Base-by-base conservation (phyloP, 1,140 invertebrate genomes). In the Drosophila rhopaloa region DNA sequence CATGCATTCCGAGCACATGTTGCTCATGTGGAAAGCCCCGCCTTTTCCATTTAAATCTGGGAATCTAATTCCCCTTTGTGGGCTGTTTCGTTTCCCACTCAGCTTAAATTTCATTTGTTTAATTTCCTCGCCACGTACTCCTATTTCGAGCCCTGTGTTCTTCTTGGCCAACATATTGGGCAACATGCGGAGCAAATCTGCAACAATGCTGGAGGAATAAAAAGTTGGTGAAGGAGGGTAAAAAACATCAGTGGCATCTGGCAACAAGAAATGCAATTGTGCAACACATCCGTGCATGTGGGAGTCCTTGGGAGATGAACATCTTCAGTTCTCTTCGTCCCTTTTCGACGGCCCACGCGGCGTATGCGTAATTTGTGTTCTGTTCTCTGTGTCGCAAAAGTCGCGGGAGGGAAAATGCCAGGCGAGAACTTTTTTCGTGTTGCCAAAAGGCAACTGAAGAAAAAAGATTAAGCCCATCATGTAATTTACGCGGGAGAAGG, bases 221-320 rank as follows among this genome's bases (percentile, higher is more conserved):
- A 27, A 11, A 5, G 13, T 8, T 10, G 19, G 2, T 2, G 8
- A 27, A 19, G 9, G 38, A 27, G 38, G 29, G 16, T 32, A 32
- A 65, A 65, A 32, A 53, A 68, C 61, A 68, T 66, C 46, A 66
- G 58, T 56, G 60, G 63, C 74, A 76, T 73, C 75, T 82, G 82
- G 63, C 76, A 79, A 76, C 83, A 89, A 80, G 76, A 62, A 82
- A 86, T 66, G 84, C 84, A 88, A 86, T 86, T 89, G 86, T 86
- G 83, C 83, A 89, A 77, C 84, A 80, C 81, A 57, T 88, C 76
- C 63, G 43, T 51, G 29, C 29, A 32, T 32, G 29, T 32, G 29
- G 29, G 66, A 59, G 65, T 66, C 55, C 16, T 35, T 38, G 62
- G 54, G 56, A 82, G 70, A 48, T 79, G 46, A 2, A 32, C 59